Base-by-base conservation (phyloP, 2,113 vertebrate genomes). In the Actinemys pallida region DNA sequence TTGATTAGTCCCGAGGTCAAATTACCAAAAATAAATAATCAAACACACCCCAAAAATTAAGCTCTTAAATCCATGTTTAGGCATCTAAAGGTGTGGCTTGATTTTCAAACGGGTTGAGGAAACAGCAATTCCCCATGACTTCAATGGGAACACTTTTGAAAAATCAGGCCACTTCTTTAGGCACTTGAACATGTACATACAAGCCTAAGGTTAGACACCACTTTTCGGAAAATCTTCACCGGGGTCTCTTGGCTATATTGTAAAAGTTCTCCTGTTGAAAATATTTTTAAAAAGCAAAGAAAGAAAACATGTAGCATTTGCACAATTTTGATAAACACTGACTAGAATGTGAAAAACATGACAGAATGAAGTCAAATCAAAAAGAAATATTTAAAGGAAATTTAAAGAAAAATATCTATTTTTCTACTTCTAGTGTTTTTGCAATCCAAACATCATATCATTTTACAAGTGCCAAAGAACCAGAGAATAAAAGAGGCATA, bases 391-490 rank as follows among this genome's bases (percentile, higher is more conserved):
- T 75, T 50, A 12, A 88, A 31, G 25, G 79, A 87, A 86, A 94
- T 10, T 2, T 11, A 25, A 94, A 29, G 8, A 24, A 53, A n/a
- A 29, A 39, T 29, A 80, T 7, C 3, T 93, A 69, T 35, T n/a
- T 69, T 69, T 69, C 62, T n/a, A n/a, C 62, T n/a, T 69, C 17
- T 8, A 88, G 76, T 53, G 8, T 2, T 92, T 93, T 81, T 94
- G 27, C 76, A 88, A 90, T 88, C 94, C 78, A 83, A 59, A 78
- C 86, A 81, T 14, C 82, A 2, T 50, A 81, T 81, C 6, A 81
- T 83, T 86, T 91, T 88, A 13, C 78, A 91, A 95, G n/a, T n/a
- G 92, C 49, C 27, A 62, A 39, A 92, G 92, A 88, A 7, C 78
- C 90, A 86, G 86, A n/a, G 53, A 78, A 45, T 49, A 90, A 10